phyloP scores from a whole-genome alignment of 2,797 vertebrate species.

The Acipenser ruthenus region DNA sequence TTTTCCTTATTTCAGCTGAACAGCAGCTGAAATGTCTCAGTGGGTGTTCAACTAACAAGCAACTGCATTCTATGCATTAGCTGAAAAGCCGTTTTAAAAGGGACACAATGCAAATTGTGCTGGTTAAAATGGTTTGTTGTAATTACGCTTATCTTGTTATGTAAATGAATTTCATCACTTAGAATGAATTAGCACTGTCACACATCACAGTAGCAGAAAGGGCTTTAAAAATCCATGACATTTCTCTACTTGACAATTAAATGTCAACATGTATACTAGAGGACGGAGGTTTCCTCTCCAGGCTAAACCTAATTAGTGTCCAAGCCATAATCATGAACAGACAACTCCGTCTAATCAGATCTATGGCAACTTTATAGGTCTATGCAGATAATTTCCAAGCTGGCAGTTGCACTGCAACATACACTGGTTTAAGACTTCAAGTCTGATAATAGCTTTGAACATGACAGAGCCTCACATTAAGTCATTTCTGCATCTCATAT shows the following conservation, averaged over 20 bases:
- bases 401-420: background rate
- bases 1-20: background rate
- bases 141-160: slow-evolving; percentile 4
- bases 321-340: background rate
- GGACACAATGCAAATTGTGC: slow-evolving; percentile 2
- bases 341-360: background rate
- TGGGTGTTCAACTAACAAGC: background rate
- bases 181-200: background rate
- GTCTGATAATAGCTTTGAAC: background rate
- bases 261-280: slow-evolving; percentile 5
- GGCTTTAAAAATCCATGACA: slow-evolving; percentile 1
- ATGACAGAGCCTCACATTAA: background rate
- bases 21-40: background rate
- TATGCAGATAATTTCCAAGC: background rate
- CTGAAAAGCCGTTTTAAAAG: background rate
- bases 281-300: background rate
- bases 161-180: background rate
- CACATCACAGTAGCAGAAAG: background rate
- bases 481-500: background rate
- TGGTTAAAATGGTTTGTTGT: background rate
- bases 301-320: background rate
- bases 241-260: slow-evolving; percentile 3
- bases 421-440: background rate
- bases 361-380: background rate
- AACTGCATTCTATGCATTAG: background rate